Evolutionary conservation across 2,888 invertebrate genomes (phyloP), one percentile per base, ranked within the genome.

Genomic region (Tricholauxania praeusta): DNA sequence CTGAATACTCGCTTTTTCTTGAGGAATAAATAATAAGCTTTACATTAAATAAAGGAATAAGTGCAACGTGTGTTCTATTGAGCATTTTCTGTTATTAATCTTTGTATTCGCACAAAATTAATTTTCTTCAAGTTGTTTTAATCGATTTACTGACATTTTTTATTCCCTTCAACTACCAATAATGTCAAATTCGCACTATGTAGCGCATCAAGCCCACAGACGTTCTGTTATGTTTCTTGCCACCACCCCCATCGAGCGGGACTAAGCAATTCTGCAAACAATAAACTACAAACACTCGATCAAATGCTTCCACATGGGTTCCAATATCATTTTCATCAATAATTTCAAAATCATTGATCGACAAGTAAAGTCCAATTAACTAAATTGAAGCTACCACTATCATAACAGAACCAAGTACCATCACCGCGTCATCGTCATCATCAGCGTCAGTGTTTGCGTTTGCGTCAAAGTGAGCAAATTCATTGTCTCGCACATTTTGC

Each of bases 331-430:
- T 77, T 73, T 68, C 67, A 78, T 75, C 75, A 79, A 80, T 80
- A 79, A 78, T 80, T 79, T 78, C 76, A 76, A 78, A 78, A 79
- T 76, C 77, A 80, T 75, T 80, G 79, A 80, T 78, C 78, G 76
- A 78, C 79, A 80, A 79, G 82, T 82, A 83, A 85, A 82, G 80
- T 82, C 84, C 85, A 86, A 86, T 86, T 86, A 86, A 83, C 82
- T 82, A 82, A 81, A 81, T 82, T 82, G 81, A 83, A 80, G 79
- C 76, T 68, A 72, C 51, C 60, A 28, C 65, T 55, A 5, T 39
- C 39, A 32, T 48, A 59, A 57, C 47, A 51, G 49, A 22, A 52
- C 75, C 71, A 62, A 62, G 52, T 47, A 53, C n/a, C n/a, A n/a
- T 57, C 60, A 47, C 51, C 39, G 75, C 74, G 47, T 77, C 66